Evolutionary conservation across 2,888 invertebrate species (phyloP).

Genomic region (Anticlea derivata): DNA sequence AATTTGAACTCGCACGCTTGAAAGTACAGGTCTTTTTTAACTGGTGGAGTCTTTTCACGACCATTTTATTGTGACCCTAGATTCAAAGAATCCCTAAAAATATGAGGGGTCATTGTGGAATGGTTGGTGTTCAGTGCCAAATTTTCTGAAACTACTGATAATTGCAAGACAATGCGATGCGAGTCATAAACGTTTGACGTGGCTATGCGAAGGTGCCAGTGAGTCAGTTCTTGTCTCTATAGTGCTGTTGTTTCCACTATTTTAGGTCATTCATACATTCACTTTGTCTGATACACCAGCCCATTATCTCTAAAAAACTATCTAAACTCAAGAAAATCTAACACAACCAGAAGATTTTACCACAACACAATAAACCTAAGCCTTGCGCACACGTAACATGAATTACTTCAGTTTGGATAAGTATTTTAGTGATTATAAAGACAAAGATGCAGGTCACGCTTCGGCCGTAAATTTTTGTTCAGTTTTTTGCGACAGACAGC

Average conservation of each 20-base stretch:
- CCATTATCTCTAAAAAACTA: not conserved
- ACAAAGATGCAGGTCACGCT: no score
- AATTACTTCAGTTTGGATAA: no score
- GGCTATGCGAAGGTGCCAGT: conserved; percentile 60
- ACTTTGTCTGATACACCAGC: no score
- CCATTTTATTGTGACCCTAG: conserved; percentile 38
- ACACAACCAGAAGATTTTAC: not conserved
- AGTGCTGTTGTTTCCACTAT: conserved; percentile 14
- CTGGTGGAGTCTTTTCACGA: conserved; percentile 22
- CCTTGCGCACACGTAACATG: not conserved
- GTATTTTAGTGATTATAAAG: no score
- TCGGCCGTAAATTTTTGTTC: no score
- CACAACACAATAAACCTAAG: not conserved
- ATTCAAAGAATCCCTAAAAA: not conserved
- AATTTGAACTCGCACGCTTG: not conserved
- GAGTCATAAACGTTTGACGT: conserved; percentile 70
- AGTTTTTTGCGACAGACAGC: not conserved
- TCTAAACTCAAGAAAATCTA: not conserved
- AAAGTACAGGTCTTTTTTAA: conserved; percentile 4
- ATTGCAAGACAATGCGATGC: conserved; percentile 75
- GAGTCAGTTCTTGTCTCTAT: conserved; percentile 50
- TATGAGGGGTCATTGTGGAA: conserved; percentile 10
- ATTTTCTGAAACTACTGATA: conserved; percentile 74
- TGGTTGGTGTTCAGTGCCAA: conserved; percentile 59
- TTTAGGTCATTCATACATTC: conserved; percentile 12